These are phyloP conservation scores for Cydia strobilella DNA, from an alignment of 1,140 invertebrate genomes.

Conservation along the genomic window DNA sequence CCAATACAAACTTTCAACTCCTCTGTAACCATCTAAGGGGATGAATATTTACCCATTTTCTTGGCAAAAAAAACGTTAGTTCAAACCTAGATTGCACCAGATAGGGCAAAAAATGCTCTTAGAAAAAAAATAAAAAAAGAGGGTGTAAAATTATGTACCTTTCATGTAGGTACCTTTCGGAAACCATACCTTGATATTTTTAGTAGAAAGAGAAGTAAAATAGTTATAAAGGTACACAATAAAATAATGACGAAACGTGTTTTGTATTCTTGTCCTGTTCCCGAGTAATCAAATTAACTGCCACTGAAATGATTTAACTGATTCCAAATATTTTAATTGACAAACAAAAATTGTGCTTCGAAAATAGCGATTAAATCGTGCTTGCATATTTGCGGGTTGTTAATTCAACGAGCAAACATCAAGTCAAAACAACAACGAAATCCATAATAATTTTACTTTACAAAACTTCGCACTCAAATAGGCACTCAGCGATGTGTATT, in stretches of 20 bases:
- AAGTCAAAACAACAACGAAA: constrained; percentile 55
- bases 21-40: too few relatives aligned
- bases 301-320: constrained; percentile 69
- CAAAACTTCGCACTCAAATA: not conserved
- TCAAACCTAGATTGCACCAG: too few relatives aligned
- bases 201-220: not conserved
- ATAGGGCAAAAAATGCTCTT: too few relatives aligned
- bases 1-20: too few relatives aligned
- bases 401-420: constrained; percentile 72
- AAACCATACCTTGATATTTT: not conserved
- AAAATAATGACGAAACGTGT: constrained; percentile 39
- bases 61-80: too few relatives aligned
- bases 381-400: constrained; percentile 67
- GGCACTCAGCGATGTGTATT: not conserved
- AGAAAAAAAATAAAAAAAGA: too few relatives aligned
- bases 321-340: constrained; percentile 78
- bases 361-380: constrained; percentile 72
- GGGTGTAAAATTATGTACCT: too few relatives aligned
- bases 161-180: too few relatives aligned
- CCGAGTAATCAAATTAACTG: constrained; percentile 67
- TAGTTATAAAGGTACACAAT: not conserved
- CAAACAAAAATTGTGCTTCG: constrained; percentile 70
- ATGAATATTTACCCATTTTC: too few relatives aligned
- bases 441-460: constrained; percentile 42
- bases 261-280: constrained; percentile 55